phyloP scores from a whole-genome alignment of 2,113 vertebrate genomes.

The Triplophysa dalaica region DNA sequence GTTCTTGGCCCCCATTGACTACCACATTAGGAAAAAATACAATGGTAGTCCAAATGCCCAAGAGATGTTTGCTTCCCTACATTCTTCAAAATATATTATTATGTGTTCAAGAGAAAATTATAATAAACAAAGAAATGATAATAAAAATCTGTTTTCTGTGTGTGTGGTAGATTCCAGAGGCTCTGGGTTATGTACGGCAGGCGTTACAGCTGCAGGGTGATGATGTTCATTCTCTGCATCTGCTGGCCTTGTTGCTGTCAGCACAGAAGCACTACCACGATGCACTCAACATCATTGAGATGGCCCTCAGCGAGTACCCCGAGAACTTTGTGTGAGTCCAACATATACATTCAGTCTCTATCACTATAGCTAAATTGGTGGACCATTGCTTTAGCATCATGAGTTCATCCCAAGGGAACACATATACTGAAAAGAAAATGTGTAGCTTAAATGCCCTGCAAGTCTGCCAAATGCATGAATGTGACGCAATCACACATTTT shows the following conservation, averaged over 20 bases:
- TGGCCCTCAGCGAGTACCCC: slow-evolving; percentile 96
- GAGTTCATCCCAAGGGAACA: no score
- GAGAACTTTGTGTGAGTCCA: slow-evolving; percentile 93
- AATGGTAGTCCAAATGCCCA: no score
- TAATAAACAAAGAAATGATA: background rate
- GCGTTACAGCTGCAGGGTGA: slow-evolving; percentile 96
- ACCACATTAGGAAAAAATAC: no score
- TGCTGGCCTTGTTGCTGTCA: slow-evolving; percentile 91
- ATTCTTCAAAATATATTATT: no score
- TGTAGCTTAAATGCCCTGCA: no score
- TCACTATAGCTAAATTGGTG: background rate
- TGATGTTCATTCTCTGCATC: slow-evolving; percentile 93
- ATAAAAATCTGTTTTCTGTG: slow-evolving; percentile 19
- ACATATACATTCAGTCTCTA: background rate
- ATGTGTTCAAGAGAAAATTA: no score
- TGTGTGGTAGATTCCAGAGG: slow-evolving; percentile 91
- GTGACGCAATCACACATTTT: no score
- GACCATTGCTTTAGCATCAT: no score
- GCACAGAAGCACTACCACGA: slow-evolving; percentile 98
- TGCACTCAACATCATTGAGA: slow-evolving; percentile 95
- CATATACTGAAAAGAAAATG: no score
- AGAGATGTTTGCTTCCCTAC: no score
- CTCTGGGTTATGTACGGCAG: slow-evolving; percentile 93
- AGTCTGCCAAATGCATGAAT: no score
- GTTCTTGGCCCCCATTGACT: no score